Evolutionary conservation across 2,113 vertebrate genomes (phyloP), one percentile per base, ranked within the genome.

Genomic region (Oenanthe oenanthe): DNA sequence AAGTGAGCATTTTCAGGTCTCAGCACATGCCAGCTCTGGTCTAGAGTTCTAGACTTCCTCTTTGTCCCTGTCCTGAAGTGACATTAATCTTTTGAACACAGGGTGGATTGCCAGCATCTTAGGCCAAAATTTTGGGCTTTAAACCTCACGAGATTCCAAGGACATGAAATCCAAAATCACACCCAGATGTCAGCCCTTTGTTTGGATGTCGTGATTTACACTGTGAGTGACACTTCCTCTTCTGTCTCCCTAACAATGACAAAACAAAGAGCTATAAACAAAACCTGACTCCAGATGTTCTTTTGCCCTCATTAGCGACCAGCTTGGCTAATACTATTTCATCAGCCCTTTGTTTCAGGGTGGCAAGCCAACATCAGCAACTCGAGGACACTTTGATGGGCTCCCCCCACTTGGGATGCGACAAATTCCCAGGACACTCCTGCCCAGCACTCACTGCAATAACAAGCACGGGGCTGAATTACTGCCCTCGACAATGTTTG

Each of bases 331-430:
- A 92, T 70, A 43, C 62, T 85, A 16, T 96, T 96, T 96, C 95
- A 95, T 97, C 94, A 96, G 89, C 61, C 85, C 51, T 93, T 93
- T 95, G 95, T 97, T 96, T 95, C 95, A 93, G 93, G 92, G 78
- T 95, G 89, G 92, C 93, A 96, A 95, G 92, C 89, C 95, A 96
- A 95, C 88, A 97, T 95, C 96, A 97, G 95, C 96, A 95, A 79
- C 74, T 51, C 4, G 0, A 72, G 94, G 89, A 92, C 91, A 89
- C 84, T 92, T 96, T 95, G 93, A 94, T 82, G 87, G 96, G 77
- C 81, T 91, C 77, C 77, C 88, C 65, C 84, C 4, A 14, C 89
- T 89, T 18, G 82, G 85, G 82, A 95, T 79, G 51, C 66, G 16
- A 88, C 95, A 88, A 94, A 93, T 94, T 95, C 92, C 94, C 92